These are phyloP conservation scores for Phrynosoma blainvillii DNA, from an alignment of 2,113 vertebrate species.

Conservation along the genomic window DNA sequence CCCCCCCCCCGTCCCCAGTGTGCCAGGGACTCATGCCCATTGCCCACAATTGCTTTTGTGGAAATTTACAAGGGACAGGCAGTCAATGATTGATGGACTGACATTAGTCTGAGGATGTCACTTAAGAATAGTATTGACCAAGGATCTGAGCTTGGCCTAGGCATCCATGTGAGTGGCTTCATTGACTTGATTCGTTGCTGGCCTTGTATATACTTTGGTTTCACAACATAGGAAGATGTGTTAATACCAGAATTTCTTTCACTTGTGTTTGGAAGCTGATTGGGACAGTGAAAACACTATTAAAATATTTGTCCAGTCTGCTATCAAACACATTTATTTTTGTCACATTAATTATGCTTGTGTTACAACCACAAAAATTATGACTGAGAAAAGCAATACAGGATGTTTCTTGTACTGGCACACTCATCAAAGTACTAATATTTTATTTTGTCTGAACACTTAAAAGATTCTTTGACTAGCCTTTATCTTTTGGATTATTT, in stretches of 20 bases:
- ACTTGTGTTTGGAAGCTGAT: neutral
- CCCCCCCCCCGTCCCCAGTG: no score
- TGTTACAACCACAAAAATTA: neutral
- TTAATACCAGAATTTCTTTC: neutral
- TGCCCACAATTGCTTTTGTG: no score
- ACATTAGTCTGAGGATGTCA: no score
- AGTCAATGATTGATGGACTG: no score
- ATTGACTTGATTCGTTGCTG: no score
- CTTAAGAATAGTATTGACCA: no score
- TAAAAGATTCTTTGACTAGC: neutral
- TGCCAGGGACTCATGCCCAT: no score
- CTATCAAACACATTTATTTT: neutral
- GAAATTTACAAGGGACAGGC: no score
- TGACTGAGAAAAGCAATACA: neutral
- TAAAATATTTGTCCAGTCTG: neutral
- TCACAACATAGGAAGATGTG: no score
- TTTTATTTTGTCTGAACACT: neutral
- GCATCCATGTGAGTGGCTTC: no score
- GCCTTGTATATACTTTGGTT: no score
- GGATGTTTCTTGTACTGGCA: neutral
- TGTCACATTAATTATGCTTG: neutral
- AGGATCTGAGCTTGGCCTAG: no score
- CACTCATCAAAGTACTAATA: neutral
- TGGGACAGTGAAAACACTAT: neutral
- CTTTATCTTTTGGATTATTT: neutral